Evolutionary conservation across 2,113 vertebrate genomes (phyloP), one percentile per base, ranked within the genome.

Genomic region (Podarcis muralis): DNA sequence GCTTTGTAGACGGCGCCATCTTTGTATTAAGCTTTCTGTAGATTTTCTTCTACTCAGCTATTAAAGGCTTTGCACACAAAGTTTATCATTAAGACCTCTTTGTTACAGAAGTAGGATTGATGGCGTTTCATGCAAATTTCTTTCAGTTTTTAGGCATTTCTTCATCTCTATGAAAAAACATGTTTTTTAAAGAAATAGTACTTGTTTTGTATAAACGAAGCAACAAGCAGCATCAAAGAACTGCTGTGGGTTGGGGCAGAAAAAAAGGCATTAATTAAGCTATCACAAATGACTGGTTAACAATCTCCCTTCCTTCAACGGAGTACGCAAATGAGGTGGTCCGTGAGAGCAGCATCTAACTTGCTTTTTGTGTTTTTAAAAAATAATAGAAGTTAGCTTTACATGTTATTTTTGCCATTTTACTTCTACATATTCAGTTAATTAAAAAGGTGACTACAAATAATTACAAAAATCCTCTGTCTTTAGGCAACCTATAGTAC

Each of bases 371-470:
- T 93, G 85, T 92, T 93, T 62, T 94, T 68, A 80, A 94, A 96
- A 95, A 96, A 96, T 93, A 78, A 92, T 95, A 92, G 77, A 89
- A 88, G 84, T 88, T 86, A 94, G 94, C 92, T 96, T 94, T 92
- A 96, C 91, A 92, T 93, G 88, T 92, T 72, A 18, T 83, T 88
- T 96, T 95, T 91, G 87, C 91, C 77, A 43, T 92, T 62, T 94
- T 65, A 93, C 86, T 93, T 95, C 96, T 97, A 97, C 95, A 92
- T 95, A 95, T 79, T 93, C 95, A 92, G 93, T 62, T 32, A 74
- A 74, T 94, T 97, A 97, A 96, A 97, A 97, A 96, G 91, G 95
- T 93, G 92, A 95, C 95, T 97, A 96, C 89, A 96, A 96, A 95
- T 96, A 93, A 96, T 96, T 95, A 97, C 93, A 95, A 97, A 97